These are phyloP conservation scores for Montipora capitata DNA, from an alignment of 92 coral and sea anemone genomes.

Conservation along the genomic window DNA sequence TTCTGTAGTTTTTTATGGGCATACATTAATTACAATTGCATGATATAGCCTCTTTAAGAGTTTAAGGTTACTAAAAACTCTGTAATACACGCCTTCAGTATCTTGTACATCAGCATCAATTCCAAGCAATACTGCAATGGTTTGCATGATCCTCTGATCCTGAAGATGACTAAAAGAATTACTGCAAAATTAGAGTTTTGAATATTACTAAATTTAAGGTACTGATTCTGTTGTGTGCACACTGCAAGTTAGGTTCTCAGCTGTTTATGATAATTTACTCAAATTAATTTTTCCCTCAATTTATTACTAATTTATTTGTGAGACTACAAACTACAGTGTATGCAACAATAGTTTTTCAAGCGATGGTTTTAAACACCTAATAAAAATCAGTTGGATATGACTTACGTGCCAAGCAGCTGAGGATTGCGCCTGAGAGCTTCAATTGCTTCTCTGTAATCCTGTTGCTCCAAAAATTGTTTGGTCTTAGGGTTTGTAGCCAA, in stretches of 20 bases:
- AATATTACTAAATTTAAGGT: too few relatives aligned
- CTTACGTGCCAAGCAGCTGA: conserved; percentile 85
- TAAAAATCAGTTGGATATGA: neutral
- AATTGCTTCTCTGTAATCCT: conserved; percentile 70
- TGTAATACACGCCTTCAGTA: neutral
- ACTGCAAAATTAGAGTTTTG: too few relatives aligned
- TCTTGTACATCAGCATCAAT: conserved; percentile 61
- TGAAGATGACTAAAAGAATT: conserved; percentile 74
- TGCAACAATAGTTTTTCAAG: neutral
- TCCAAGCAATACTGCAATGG: conserved; percentile 91
- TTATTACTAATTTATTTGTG: too few relatives aligned
- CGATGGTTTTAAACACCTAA: too few relatives aligned
- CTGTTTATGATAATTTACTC: too few relatives aligned
- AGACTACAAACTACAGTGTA: too few relatives aligned
- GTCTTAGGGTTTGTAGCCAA: conserved; percentile 90
- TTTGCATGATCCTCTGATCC: conserved; percentile 93
- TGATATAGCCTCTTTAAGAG: too few relatives aligned
- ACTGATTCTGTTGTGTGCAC: too few relatives aligned
- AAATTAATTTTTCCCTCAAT: too few relatives aligned
- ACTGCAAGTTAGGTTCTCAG: too few relatives aligned
- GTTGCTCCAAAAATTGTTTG: conserved; percentile 86
- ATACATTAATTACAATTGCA: too few relatives aligned
- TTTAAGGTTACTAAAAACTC: neutral
- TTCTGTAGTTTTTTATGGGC: neutral
- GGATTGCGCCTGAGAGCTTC: conserved; percentile 82